Evolutionary conservation across 2,888 invertebrate species (phyloP), one percentile per base, ranked within the genome.

Genomic region (Brachyptera risi): DNA sequence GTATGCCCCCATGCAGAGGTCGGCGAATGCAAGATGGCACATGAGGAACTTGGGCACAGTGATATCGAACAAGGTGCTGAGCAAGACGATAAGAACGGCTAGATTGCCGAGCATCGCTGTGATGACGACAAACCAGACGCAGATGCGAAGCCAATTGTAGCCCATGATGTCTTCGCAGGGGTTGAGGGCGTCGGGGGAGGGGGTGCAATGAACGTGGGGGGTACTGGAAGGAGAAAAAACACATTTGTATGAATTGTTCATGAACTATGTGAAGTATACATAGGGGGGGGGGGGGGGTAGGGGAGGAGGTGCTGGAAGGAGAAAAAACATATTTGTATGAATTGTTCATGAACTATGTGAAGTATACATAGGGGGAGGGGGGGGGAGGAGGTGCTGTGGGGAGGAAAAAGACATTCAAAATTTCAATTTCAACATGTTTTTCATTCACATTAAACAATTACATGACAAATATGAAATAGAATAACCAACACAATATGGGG

Each of bases 81-180:
- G 76, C 1, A 92, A 82, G 0, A 94, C 91, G 2, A 88, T 75
- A 3, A 93, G 82, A 0, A 94, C 93, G 3, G 90, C 87, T 11
- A 87, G 75, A 75, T 95, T 95, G 60, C 94, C 94, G 15, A 90
- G 79, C 1, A 93, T 84, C 0, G 93, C 92, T 7, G 91, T 80
- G 0, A 87, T 76, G 62, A 92, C 85, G 26, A 94, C 93, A 67
- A 92, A 79, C 94, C 95, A 96, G 1, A 94, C 92, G 57, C 90
- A 86, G 66, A 85, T 82, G 59, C 91, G 81, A 1, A 91, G 78
- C 85, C 87, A 88, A 47, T 83, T 75, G 73, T 86, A 86, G 23
- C 92, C 92, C 88, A 93, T 91, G 61, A 93, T 90, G 73, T 93
- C 92, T 72, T 92, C 92, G 74, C 93, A 93, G 0, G 92, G 92